Percentiles rank a stretch among this genome's conserved stretches.
These are phyloP conservation scores for Mirza zaza DNA, from an alignment of 2,113 vertebrate species.

Conservation along the genomic window DNA sequence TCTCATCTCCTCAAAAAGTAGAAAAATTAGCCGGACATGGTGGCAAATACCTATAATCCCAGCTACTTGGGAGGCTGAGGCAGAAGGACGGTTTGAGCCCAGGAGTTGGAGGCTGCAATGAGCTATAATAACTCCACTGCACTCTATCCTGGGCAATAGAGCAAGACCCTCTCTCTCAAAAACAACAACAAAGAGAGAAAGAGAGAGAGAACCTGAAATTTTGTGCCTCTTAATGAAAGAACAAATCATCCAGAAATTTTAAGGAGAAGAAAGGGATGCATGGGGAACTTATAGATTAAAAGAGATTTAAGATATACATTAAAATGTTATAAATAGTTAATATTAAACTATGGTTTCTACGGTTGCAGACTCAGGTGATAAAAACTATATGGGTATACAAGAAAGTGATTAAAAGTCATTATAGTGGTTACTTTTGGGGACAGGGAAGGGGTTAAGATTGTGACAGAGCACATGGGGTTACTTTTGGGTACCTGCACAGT, in stretches of 20 bases:
- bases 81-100: too few relatives aligned
- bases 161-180: too few relatives aligned
- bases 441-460: background rate
- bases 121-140: too few relatives aligned
- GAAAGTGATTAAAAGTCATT: background rate
- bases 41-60: too few relatives aligned
- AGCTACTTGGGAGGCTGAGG: too few relatives aligned
- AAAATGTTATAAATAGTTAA: slow-evolving; percentile 7
- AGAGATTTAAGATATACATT: background rate
- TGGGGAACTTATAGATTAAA: background rate
- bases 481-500: background rate
- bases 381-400: background rate
- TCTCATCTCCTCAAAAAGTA: too few relatives aligned
- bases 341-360: background rate
- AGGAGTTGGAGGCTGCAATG: too few relatives aligned
- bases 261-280: slow-evolving; percentile 7
- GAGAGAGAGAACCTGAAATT: background rate
- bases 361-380: background rate
- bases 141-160: too few relatives aligned
- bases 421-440: background rate
- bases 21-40: too few relatives aligned
- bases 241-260: background rate
- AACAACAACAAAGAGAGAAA: background rate
- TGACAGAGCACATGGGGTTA: background rate
- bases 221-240: background rate